Percentiles rank a stretch among this genome's conserved stretches.
phyloP scores from a whole-genome alignment of 2,888 invertebrate genomes.

The Calliphora vomitoria region DNA sequence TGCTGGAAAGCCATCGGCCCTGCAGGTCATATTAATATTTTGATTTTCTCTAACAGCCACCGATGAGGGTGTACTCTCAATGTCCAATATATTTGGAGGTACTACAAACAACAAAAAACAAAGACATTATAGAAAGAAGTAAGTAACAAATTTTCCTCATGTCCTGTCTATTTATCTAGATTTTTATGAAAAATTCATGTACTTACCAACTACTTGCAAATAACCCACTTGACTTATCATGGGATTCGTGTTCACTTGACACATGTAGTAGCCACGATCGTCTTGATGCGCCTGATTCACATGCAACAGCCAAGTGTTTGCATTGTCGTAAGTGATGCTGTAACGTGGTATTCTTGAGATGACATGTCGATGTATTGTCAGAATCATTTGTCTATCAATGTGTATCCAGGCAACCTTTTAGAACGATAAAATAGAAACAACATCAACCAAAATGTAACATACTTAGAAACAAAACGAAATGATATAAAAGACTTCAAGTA shows the following conservation, averaged over 20 bases:
- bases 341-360: constrained; percentile 96
- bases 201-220: constrained; percentile 95
- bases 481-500: not conserved
- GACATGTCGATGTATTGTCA: constrained; percentile 96
- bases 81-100: constrained; percentile 96
- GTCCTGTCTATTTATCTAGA: not conserved
- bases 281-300: constrained; percentile 96
- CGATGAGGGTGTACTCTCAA: constrained; percentile 95
- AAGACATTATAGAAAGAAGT: constrained; percentile 20
- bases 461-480: not conserved
- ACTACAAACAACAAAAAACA: constrained; percentile 86
- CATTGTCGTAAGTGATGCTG: constrained; percentile 95
- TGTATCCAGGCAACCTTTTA: constrained; percentile 96
- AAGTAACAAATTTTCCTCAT: too few relatives aligned
- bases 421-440: constrained; percentile 29
- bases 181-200: not conserved
- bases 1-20: constrained; percentile 95
- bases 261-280: constrained; percentile 91
- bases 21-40: constrained; percentile 96
- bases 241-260: constrained; percentile 92
- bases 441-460: not conserved
- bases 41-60: constrained; percentile 97
- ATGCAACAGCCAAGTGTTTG: constrained; percentile 95
- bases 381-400: constrained; percentile 96
- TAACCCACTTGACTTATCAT: constrained; percentile 98